These are phyloP conservation scores for Dendroctonus valens DNA, from an alignment of 1,140 invertebrate species.

Conservation along the genomic window DNA sequence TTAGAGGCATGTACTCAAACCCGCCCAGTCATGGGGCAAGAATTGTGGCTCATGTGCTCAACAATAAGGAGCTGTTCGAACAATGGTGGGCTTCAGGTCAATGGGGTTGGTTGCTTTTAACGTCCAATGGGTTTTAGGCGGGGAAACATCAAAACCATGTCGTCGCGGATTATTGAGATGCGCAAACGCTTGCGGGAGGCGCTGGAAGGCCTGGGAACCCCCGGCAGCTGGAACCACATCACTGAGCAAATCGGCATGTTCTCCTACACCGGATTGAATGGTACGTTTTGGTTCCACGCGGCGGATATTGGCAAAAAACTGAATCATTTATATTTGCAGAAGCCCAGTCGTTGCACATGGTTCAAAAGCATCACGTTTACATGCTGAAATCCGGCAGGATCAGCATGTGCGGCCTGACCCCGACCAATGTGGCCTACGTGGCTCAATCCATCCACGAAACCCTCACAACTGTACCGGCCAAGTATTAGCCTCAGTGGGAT, in stretches of 20 bases:
- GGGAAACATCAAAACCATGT: conserved; percentile 83
- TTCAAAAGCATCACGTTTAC: conserved; percentile 88
- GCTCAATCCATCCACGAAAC: conserved; percentile 84
- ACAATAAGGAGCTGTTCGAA: conserved; percentile 69
- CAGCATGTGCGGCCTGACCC: conserved; percentile 92
- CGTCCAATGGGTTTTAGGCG: conserved; percentile 61
- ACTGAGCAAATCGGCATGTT: conserved; percentile 97
- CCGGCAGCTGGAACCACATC: conserved; percentile 95
- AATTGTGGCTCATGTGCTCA: conserved; percentile 85
- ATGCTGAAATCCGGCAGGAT: conserved; percentile 87
- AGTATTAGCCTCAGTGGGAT: conserved; percentile 18
- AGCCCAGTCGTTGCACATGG: conserved; percentile 74
- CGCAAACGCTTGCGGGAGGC: conserved; percentile 74
- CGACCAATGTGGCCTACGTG: conserved; percentile 87
- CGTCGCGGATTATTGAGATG: conserved; percentile 88
- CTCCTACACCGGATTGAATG: conserved; percentile 88
- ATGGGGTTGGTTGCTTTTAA: neutral
- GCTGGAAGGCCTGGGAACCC: conserved; percentile 72
- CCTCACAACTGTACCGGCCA: conserved; percentile 52
- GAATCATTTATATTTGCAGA: conserved; percentile 59
- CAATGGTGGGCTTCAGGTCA: conserved; percentile 67
- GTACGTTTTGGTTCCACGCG: too few species aligned
- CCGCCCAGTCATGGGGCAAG: conserved; percentile 85
- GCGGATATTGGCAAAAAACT: too few species aligned
- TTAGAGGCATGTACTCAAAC: conserved; percentile 87